Percentiles rank a stretch among this genome's conserved stretches.
phyloP scores from a whole-genome alignment of 2,888 invertebrate genomes.

The Gastrophysa polygoni region DNA sequence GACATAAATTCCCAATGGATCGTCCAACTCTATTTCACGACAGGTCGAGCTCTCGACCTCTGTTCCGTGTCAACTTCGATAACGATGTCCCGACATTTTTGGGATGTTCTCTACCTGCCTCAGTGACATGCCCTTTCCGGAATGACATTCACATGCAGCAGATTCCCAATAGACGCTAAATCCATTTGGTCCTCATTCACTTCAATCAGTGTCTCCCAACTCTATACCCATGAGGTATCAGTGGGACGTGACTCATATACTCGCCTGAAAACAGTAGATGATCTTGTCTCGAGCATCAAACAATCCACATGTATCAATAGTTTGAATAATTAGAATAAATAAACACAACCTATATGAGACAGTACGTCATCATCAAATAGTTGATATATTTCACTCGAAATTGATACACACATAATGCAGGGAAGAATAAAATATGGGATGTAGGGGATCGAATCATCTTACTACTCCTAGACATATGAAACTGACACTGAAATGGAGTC shows the following conservation, averaged over 20 bases:
- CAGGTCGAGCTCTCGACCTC: conserved; percentile 43
- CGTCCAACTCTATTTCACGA: not conserved
- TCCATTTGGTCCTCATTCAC: conserved; percentile 53
- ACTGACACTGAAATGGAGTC: no score
- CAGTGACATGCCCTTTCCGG: not conserved
- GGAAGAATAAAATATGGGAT: no score
- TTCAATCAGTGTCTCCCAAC: conserved; percentile 55
- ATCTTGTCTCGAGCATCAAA: no score
- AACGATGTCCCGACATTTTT: conserved; percentile 41
- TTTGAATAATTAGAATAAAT: no score
- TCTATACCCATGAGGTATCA: conserved; percentile 56
- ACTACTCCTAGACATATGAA: no score
- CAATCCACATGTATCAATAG: no score
- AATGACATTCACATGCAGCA: conserved; percentile 33
- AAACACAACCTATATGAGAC: no score
- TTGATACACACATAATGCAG: no score
- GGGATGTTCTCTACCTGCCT: conserved; percentile 21
- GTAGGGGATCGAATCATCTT: no score
- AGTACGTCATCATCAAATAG: no score
- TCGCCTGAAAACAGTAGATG: not conserved
- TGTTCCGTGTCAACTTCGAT: conserved; percentile 51
- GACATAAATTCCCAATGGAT: not conserved
- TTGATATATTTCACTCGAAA: no score
- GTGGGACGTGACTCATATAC: conserved; percentile 48
- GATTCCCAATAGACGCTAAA: conserved; percentile 46